Evolutionary conservation across 2,113 vertebrate species (phyloP).

Genomic region (Petaurus breviceps): DNA sequence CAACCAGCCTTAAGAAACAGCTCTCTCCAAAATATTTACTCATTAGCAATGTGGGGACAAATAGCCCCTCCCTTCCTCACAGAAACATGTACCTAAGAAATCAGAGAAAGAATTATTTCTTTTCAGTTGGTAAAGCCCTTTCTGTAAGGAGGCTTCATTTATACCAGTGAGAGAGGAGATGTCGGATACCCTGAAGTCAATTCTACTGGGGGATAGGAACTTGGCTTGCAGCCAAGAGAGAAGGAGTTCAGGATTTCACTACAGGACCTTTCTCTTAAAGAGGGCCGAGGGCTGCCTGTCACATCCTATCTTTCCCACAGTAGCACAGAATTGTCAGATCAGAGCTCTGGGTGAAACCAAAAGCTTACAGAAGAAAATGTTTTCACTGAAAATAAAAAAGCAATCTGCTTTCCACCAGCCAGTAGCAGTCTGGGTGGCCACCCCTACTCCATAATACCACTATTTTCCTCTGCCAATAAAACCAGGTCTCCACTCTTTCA

Average conservation of each 20-base stretch:
- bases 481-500: not conserved
- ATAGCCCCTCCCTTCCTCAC: conserved; percentile 10
- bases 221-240: not conserved
- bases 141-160: conserved; percentile 31
- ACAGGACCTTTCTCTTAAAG: not conserved
- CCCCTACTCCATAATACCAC: not conserved
- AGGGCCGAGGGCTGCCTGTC: conserved; percentile 1
- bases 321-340: conserved; percentile 19
- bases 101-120: not conserved
- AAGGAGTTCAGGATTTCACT: not conserved
- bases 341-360: conserved; percentile 1
- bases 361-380: not conserved
- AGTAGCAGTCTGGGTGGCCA: not conserved
- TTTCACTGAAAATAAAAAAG: conserved; percentile 7
- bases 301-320: conserved; percentile 1
- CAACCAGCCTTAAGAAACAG: not conserved
- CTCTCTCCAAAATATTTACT: not conserved
- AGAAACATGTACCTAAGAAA: not conserved
- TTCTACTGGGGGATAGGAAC: not conserved
- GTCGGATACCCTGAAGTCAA: not conserved
- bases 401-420: not conserved
- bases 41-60: not conserved
- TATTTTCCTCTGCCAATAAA: not conserved
- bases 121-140: not conserved
- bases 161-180: not conserved